A percentile compares a stretch with the other conserved stretches of the same genome.
Conservation (phyloP, 1,140 invertebrate genomes). For the Drosophila subpulchrella region DNA sequence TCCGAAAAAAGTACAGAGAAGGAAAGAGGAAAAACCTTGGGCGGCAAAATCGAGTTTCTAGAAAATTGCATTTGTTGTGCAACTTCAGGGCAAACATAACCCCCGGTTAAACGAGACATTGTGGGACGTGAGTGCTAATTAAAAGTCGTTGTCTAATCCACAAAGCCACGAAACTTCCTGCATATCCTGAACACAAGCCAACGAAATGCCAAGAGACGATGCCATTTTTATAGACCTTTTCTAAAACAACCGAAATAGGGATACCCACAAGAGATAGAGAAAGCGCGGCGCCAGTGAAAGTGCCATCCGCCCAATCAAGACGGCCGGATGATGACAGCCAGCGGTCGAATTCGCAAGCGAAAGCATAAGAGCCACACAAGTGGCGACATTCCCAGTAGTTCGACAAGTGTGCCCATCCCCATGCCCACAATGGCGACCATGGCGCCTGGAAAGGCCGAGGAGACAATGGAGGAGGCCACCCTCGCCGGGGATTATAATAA, state of each 20-base stretch:
- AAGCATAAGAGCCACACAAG: slow-evolving; percentile 60
- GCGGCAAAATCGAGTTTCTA: slow-evolving; percentile 8
- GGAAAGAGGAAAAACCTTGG: slow-evolving; percentile 37
- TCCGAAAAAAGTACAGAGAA: neutral
- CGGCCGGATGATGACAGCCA: slow-evolving; percentile 51
- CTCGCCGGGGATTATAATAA: slow-evolving; percentile 59
- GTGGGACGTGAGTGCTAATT: slow-evolving; percentile 48
- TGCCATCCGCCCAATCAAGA: slow-evolving; percentile 42
- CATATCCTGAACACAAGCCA: slow-evolving; percentile 57
- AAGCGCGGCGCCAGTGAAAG: slow-evolving; percentile 51
- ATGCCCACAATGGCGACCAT: slow-evolving; percentile 2
- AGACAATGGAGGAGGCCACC: slow-evolving; percentile 35
- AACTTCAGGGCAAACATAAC: slow-evolving; percentile 28
- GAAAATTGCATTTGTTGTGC: slow-evolving; percentile 63
- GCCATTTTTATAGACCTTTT: slow-evolving; percentile 78
- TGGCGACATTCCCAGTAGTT: slow-evolving; percentile 54
- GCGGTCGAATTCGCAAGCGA: slow-evolving; percentile 65
- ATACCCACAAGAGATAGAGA: slow-evolving; percentile 16
- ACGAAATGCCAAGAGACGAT: slow-evolving; percentile 65
- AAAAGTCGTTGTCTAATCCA: slow-evolving; percentile 44
- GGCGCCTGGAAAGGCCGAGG: slow-evolving; percentile 27
- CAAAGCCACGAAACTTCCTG: slow-evolving; percentile 58
- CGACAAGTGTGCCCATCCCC: neutral
- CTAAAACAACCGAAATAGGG: slow-evolving; percentile 37
- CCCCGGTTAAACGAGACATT: slow-evolving; percentile 4